These are phyloP conservation scores for Haliclona indistincta DNA, from an alignment of 37 sponge, comb jelly and placozoan genomes.

Conservation along the genomic window DNA sequence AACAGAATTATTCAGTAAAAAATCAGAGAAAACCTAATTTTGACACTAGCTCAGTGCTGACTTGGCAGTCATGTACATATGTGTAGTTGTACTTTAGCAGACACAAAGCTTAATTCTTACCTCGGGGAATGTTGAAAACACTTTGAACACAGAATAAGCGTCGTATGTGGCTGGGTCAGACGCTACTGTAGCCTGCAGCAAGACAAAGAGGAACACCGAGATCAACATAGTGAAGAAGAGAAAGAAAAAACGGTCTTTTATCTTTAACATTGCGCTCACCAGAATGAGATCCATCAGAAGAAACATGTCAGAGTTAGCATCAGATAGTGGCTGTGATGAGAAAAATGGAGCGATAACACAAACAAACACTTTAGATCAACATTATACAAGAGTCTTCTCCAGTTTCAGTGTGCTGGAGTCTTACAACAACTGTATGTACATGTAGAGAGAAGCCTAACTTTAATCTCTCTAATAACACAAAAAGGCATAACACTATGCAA, in stretches of 20 bases:
- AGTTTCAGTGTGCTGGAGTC: too few relatives aligned
- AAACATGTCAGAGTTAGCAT: background rate
- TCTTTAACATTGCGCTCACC: background rate
- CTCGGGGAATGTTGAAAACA: constrained; percentile 58
- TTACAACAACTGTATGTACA: background rate
- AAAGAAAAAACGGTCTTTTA: too few relatives aligned
- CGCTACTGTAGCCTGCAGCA: too few relatives aligned
- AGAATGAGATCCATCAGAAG: constrained; percentile 10
- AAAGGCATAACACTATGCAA: too few relatives aligned
- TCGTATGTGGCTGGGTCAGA: constrained; percentile 38
- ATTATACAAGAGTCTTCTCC: background rate
- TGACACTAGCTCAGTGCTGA: too few relatives aligned
- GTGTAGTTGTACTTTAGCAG: too few relatives aligned
- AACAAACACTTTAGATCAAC: background rate
- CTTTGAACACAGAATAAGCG: constrained; percentile 44
- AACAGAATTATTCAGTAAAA: too few relatives aligned
- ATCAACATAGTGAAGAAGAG: too few relatives aligned
- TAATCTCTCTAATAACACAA: too few relatives aligned
- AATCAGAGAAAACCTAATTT: too few relatives aligned
- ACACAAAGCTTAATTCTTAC: constrained; percentile 21
- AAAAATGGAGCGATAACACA: background rate
- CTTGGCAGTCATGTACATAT: too few relatives aligned
- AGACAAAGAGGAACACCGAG: too few relatives aligned
- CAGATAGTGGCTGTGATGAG: background rate
- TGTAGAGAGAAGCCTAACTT: background rate